Base-by-base conservation (phyloP, 2,797 vertebrate genomes). In the Vireo griseus region DNA sequence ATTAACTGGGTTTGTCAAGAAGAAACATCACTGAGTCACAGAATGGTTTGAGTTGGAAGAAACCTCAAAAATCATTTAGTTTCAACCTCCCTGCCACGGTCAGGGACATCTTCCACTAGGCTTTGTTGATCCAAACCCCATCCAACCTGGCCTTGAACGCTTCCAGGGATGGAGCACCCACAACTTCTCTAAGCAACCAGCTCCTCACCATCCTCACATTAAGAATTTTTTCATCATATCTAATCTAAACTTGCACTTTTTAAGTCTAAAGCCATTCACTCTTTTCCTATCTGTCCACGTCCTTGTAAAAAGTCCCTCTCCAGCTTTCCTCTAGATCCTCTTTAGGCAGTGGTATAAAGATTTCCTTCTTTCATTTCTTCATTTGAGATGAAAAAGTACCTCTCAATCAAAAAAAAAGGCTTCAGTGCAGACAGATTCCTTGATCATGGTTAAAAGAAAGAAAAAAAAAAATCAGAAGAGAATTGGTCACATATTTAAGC, bases 61-160 rank as follows among this genome's bases (percentile, higher is more conserved):
- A 63, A 19, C 9, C 3, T 11, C 14, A 58, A 58, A 58, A 31
- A 5, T 39, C 5, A 51, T 13, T 8, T 6, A 2, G 0, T 71
- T 65, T n/a, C 20, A 31, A 6, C 4, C 0, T 13, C 20, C 16
- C 17, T 52, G 20, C 14, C 21, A 8, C 24, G 15, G 13, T 12
- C 10, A 65, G 16, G 24, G 8, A 4, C 37, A 69, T 1, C 4
- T 65, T n/a, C 21, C 16, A 28, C 18, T 8, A 4, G 4, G 2
- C 12, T 39, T 40, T 9, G 1, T 2, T 31, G 20, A 4, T 65
- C 29, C 25, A 57, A 58, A 3, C 12, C 29, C 22, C 0, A 0
- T 20, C 19, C 42, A 55, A 1, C 13, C n/a, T 40, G n/a, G 7
- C 5, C 39, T 45, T 45, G 9, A 0, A 8, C 20, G 16, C 4